These are phyloP conservation scores for Erpetoichthys calabaricus DNA, from an alignment of 2,797 vertebrate species.

Conservation along the genomic window DNA sequence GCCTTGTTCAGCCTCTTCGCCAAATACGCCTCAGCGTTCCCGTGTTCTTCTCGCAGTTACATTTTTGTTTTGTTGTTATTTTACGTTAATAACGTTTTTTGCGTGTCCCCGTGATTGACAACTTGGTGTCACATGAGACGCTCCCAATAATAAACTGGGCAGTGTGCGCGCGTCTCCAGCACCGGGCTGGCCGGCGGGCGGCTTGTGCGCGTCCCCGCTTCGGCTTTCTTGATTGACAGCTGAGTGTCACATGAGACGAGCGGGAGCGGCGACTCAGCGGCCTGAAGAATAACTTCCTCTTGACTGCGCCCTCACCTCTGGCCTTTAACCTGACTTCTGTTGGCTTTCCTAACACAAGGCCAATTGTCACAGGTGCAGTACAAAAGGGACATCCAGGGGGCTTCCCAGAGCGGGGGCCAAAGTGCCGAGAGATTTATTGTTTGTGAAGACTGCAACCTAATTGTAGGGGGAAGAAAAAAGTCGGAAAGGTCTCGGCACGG, in stretches of 20 bases:
- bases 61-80: too few species aligned
- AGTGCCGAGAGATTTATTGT: slow-evolving; percentile 45
- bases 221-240: slow-evolving; percentile 71
- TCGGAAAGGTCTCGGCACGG: slow-evolving; percentile 40
- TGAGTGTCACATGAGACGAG: slow-evolving; percentile 81
- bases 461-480: slow-evolving; percentile 39
- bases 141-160: too few species aligned
- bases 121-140: too few species aligned
- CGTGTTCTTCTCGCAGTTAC: too few species aligned
- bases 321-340: slow-evolving; percentile 74
- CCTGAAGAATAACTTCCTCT: slow-evolving; percentile 81
- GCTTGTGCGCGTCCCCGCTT: too few species aligned
- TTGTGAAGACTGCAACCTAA: slow-evolving; percentile 47
- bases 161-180: too few species aligned
- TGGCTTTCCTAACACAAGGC: slow-evolving; percentile 65
- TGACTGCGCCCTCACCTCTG: slow-evolving; percentile 66
- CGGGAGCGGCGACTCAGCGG: slow-evolving; percentile 80
- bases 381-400: slow-evolving; percentile 45
- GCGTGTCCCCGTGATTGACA: too few species aligned
- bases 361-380: slow-evolving; percentile 72
- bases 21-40: too few species aligned
- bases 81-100: too few species aligned
- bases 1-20: too few species aligned
- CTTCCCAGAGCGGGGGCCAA: slow-evolving; percentile 36
- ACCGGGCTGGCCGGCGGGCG: too few species aligned